A percentile compares a stretch with the other conserved stretches of the same genome.
Evolutionary conservation across 2,888 invertebrate genomes (phyloP).

Genomic region (Lordiphosa andalusiaca): DNA sequence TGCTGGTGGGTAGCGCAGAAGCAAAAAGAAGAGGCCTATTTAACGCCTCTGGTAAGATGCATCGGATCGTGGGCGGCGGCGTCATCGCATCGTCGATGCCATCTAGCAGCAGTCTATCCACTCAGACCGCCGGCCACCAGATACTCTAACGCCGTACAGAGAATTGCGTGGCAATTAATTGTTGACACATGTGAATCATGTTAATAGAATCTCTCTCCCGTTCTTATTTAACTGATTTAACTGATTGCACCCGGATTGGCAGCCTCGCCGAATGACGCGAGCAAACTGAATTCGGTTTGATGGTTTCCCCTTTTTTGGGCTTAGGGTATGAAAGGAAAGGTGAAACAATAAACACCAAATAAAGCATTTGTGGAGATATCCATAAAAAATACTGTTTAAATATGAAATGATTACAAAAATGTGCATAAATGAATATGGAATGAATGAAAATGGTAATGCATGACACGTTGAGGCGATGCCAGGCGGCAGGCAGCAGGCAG

Average conservation of each 20-base stretch:
- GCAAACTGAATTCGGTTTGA: slow-evolving; percentile 2
- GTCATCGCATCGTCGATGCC: slow-evolving; percentile 7
- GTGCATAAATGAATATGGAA: slow-evolving; percentile 57
- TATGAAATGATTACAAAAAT: slow-evolving; percentile 54
- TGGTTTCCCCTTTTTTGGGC: slow-evolving; percentile 51
- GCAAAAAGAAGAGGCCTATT: slow-evolving; percentile 36
- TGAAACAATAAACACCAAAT: slow-evolving; percentile 69
- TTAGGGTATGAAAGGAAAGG: slow-evolving; percentile 51
- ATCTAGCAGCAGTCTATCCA: slow-evolving; percentile 29
- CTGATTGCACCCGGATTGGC: no score
- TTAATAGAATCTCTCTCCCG: no score
- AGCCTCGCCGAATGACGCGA: slow-evolving; percentile 12
- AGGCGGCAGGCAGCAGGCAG: background rate
- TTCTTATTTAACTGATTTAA: no score
- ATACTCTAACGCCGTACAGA: no score
- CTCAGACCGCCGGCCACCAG: slow-evolving; percentile 11
- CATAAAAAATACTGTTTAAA: slow-evolving; percentile 67
- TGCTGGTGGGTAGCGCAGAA: slow-evolving; percentile 24
- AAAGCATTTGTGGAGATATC: slow-evolving; percentile 61
- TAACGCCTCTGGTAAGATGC: slow-evolving; percentile 53
- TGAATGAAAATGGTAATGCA: slow-evolving; percentile 62
- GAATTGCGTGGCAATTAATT: no score
- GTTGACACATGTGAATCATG: no score
- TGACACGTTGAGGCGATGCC: slow-evolving; percentile 48
- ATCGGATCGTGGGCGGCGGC: slow-evolving; percentile 50